Percentiles rank a stretch among this genome's conserved stretches.
phyloP scores from a whole-genome alignment of 1,140 invertebrate species.

The Papilio polytes region DNA sequence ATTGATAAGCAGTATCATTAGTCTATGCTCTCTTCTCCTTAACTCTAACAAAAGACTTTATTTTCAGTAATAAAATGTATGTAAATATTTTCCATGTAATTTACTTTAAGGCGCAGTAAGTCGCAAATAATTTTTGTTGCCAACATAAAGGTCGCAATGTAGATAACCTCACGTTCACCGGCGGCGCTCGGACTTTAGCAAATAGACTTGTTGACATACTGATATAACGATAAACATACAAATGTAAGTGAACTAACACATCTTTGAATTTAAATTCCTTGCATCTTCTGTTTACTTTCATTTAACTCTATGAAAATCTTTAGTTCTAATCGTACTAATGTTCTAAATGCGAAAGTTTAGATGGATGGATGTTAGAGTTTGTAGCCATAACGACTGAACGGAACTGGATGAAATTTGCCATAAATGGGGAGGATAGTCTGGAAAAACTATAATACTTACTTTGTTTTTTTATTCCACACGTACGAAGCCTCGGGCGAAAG shows the following conservation, averaged over 20 bases:
- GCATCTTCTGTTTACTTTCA: not conserved
- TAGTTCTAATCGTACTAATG: too few species aligned
- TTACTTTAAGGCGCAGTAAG: not conserved
- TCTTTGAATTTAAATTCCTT: not conserved
- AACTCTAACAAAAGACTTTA: not conserved
- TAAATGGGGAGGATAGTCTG: too few species aligned
- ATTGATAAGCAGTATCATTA: too few species aligned
- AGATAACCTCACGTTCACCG: slow-evolving; percentile 8
- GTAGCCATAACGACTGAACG: too few species aligned
- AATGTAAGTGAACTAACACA: not conserved
- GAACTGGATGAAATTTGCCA: too few species aligned
- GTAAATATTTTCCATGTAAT: not conserved
- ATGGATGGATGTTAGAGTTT: too few species aligned
- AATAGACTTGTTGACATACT: slow-evolving; percentile 4
- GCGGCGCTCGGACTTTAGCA: not conserved
- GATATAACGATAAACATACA: not conserved
- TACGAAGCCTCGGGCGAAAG: too few species aligned
- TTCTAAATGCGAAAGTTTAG: too few species aligned
- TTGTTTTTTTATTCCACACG: too few species aligned
- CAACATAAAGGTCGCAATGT: slow-evolving; percentile 11
- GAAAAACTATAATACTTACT: too few species aligned
- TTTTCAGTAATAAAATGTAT: not conserved
- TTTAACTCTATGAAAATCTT: too few species aligned
- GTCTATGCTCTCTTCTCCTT: too few species aligned
- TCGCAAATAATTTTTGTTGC: not conserved